These are phyloP conservation scores for Dendrocincla fuliginosa DNA, from an alignment of 2,797 vertebrate genomes.

Conservation along the genomic window DNA sequence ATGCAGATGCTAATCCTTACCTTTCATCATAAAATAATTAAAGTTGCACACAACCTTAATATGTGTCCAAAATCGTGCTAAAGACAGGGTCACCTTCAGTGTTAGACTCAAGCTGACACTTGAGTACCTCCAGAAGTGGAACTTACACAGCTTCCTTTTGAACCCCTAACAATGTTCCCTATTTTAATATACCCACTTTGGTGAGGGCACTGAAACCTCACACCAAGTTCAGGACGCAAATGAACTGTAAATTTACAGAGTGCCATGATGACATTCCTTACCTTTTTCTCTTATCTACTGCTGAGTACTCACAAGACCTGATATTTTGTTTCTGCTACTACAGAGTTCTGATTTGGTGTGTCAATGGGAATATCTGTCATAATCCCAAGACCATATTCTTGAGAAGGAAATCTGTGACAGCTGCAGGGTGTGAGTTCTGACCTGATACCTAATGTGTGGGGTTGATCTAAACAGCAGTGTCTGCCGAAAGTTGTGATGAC, in stretches of 20 bases:
- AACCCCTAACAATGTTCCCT: not conserved
- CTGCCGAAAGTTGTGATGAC: not conserved
- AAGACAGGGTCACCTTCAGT: not conserved
- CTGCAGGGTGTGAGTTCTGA: not conserved
- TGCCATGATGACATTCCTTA: not conserved
- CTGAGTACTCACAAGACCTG: not conserved
- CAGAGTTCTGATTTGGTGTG: not conserved
- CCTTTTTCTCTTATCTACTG: not conserved
- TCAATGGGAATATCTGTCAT: not conserved
- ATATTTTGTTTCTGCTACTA: not conserved
- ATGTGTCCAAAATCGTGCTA: not conserved
- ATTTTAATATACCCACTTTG: not conserved
- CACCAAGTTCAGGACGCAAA: not conserved
- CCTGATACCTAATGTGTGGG: not conserved
- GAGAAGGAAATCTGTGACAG: not conserved
- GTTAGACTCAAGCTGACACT: not conserved
- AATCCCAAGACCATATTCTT: not conserved
- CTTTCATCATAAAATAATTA: not conserved
- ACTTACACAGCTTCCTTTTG: not conserved
- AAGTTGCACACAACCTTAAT: not conserved
- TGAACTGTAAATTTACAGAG: not conserved
- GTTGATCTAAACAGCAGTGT: not conserved
- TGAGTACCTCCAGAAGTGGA: not conserved
- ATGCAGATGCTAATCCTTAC: not conserved
- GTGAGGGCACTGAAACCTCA: not conserved